Evolutionary conservation across 2,797 vertebrate species (phyloP).

Genomic region (Lateolabrax maculatus): DNA sequence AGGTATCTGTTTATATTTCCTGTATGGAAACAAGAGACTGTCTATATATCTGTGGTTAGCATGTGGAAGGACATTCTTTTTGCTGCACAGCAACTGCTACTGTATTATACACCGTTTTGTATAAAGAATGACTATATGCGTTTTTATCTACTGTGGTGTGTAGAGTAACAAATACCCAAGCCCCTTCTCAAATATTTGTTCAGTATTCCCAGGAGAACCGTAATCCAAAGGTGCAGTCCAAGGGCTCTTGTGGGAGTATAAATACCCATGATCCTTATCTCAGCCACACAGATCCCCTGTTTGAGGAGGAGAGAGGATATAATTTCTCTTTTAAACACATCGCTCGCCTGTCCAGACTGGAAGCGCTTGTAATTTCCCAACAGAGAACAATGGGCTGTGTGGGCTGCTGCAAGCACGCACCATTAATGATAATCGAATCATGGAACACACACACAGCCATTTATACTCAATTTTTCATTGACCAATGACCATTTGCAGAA

Average conservation of each 20-base stretch:
- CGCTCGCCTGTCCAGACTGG: constrained; percentile 40
- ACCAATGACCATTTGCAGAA: background rate
- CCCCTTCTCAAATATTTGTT: constrained; percentile 57
- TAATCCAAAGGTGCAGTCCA: constrained; percentile 59
- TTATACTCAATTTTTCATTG: constrained; percentile 14
- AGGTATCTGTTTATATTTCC: constrained; percentile 51
- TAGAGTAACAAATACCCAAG: constrained; percentile 23
- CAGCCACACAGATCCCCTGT: constrained; percentile 52
- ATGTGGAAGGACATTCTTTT: constrained; percentile 13
- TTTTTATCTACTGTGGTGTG: constrained; percentile 21
- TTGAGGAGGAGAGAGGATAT: constrained; percentile 48
- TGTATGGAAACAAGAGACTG: constrained; percentile 34
- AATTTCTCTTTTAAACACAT: constrained; percentile 52
- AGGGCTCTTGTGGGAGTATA: constrained; percentile 69
- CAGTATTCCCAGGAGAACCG: constrained; percentile 49
- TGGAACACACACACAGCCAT: background rate
- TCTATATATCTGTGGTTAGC: constrained; percentile 12
- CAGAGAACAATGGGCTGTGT: constrained; percentile 43
- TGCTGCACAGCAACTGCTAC: background rate
- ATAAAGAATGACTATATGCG: background rate
- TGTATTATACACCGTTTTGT: constrained; percentile 10
- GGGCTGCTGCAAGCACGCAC: background rate
- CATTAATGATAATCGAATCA: constrained; percentile 40
- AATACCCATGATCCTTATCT: constrained; percentile 73
- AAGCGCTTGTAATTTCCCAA: constrained; percentile 54